Percentiles rank a stretch among this genome's conserved stretches.
Conservation (phyloP, 64 coral and sea anemone genomes). For the Actinia tenebrosa region DNA sequence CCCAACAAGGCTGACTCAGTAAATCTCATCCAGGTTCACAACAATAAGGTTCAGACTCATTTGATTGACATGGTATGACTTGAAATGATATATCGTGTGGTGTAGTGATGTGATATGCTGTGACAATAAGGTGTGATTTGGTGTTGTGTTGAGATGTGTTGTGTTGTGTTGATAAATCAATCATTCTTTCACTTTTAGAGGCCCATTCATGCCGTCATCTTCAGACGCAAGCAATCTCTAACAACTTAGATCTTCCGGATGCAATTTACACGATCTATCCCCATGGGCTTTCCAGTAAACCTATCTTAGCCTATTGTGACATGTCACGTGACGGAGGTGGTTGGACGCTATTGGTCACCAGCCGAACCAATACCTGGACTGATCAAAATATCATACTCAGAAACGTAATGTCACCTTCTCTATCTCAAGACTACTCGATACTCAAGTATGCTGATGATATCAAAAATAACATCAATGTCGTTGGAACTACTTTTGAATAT, state of each 20-base stretch:
- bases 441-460: slow-evolving; percentile 55
- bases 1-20: too few species aligned
- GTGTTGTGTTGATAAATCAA: too few species aligned
- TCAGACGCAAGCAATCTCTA: slow-evolving; percentile 30
- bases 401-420: slow-evolving; percentile 18
- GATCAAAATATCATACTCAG: slow-evolving; percentile 47
- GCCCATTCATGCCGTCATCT: slow-evolving; percentile 63
- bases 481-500: slow-evolving; percentile 73
- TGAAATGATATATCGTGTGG: too few species aligned
- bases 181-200: slow-evolving; percentile 2
- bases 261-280: slow-evolving; percentile 64
- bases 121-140: too few species aligned
- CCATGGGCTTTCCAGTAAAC: background rate
- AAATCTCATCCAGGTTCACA: too few species aligned
- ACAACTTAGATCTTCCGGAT: slow-evolving; percentile 34
- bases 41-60: too few species aligned
- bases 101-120: too few species aligned
- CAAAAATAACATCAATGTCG: slow-evolving; percentile 62
- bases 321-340: slow-evolving; percentile 88
- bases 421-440: slow-evolving; percentile 61
- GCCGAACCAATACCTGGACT: slow-evolving; percentile 79
- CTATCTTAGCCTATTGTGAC: slow-evolving; percentile 56
- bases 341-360: slow-evolving; percentile 81
- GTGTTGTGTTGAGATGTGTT: too few species aligned
- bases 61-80: too few species aligned